These are phyloP conservation scores for Hemiscyllium ocellatum DNA, from an alignment of 2,113 vertebrate genomes.

Conservation along the genomic window DNA sequence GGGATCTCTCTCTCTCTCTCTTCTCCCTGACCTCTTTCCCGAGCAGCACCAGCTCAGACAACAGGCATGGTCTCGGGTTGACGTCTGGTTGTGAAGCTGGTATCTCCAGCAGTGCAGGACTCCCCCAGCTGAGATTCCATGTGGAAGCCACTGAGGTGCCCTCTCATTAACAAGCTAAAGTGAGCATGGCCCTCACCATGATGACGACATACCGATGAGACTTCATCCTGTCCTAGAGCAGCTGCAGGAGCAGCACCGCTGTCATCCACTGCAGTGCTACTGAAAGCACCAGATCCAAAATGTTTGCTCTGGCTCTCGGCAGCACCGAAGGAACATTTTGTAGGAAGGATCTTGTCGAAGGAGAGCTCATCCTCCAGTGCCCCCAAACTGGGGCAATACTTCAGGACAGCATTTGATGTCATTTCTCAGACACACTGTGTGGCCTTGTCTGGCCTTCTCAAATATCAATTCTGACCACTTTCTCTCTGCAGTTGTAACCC, in stretches of 20 bases:
- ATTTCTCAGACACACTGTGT: not conserved
- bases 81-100: not conserved
- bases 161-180: not conserved
- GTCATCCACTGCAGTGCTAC: not conserved
- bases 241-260: not conserved
- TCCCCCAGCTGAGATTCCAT: not conserved
- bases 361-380: not conserved
- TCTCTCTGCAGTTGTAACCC: too few relatives aligned
- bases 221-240: too few relatives aligned
- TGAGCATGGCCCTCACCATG: too few relatives aligned
- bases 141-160: not conserved
- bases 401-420: not conserved
- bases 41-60: too few relatives aligned
- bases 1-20: not conserved
- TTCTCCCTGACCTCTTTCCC: too few relatives aligned
- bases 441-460: too few relatives aligned
- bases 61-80: not conserved
- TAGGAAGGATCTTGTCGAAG: not conserved
- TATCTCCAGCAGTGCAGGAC: not conserved
- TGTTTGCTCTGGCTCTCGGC: not conserved
- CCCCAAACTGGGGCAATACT: not conserved
- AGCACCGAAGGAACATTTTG: not conserved
- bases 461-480: too few relatives aligned
- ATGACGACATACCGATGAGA: not conserved
- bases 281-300: not conserved